These are phyloP conservation scores for Endotricha flammealis DNA, from an alignment of 2,888 invertebrate species.

Conservation along the genomic window DNA sequence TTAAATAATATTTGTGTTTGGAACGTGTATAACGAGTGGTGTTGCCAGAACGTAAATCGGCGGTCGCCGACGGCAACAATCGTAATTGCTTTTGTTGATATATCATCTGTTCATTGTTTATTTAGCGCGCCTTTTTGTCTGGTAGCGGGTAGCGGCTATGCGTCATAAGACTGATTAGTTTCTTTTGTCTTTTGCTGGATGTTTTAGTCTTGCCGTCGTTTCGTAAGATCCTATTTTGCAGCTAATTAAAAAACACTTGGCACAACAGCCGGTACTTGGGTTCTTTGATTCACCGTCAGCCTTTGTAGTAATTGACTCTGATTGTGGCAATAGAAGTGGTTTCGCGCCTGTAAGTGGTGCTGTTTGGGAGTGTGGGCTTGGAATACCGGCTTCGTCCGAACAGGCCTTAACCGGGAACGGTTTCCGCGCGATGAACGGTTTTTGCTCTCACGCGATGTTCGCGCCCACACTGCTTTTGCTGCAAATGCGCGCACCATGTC, in stretches of 20 bases:
- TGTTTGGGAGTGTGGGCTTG: too few species aligned
- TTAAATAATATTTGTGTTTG: slow-evolving; percentile 43
- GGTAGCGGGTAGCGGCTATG: slow-evolving; percentile 42
- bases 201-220: slow-evolving; percentile 10
- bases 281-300: neutral
- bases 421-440: neutral
- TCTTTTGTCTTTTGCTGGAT: slow-evolving; percentile 20
- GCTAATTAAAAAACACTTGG: neutral
- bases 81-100: slow-evolving; percentile 66
- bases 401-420: slow-evolving; percentile 1
- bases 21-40: slow-evolving; percentile 38
- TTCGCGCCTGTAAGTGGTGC: too few species aligned
- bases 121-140: slow-evolving; percentile 57
- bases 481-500: slow-evolving; percentile 76
- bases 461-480: slow-evolving; percentile 52
- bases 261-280: neutral
- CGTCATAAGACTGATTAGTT: slow-evolving; percentile 11
- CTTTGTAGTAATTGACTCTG: too few species aligned
- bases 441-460: slow-evolving; percentile 36
- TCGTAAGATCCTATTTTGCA: neutral
- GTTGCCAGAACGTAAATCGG: slow-evolving; percentile 43
- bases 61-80: slow-evolving; percentile 47
- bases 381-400: neutral
- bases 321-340: too few species aligned
- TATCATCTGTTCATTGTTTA: slow-evolving; percentile 65